Conservation (phyloP, 2,797 vertebrate species). For the Mionectes olivaceus region DNA sequence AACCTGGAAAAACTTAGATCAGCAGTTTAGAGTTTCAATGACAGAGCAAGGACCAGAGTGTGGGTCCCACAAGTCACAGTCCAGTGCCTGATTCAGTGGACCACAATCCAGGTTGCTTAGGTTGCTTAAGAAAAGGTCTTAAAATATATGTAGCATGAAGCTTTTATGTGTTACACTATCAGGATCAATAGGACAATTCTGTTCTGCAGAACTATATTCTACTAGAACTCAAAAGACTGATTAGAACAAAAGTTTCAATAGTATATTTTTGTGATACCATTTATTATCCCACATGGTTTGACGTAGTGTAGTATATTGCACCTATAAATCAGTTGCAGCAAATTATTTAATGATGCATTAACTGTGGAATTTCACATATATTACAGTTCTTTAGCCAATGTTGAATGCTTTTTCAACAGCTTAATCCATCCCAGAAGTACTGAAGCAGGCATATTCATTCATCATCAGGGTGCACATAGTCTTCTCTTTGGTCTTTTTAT, state of each 20-base stretch:
- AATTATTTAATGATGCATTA: constrained; percentile 80
- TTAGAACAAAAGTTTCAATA: constrained; percentile 67
- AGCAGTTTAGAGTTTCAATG: constrained; percentile 22
- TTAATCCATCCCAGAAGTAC: constrained; percentile 73
- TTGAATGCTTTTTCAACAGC: constrained; percentile 69
- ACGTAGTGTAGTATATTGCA: constrained; percentile 67
- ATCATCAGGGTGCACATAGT: constrained; percentile 47
- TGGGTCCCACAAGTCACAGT: neutral
- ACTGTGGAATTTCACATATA: constrained; percentile 71
- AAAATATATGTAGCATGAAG: constrained; percentile 34
- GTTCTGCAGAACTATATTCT: constrained; percentile 22
- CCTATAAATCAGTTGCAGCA: constrained; percentile 73
- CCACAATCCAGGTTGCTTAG: neutral
- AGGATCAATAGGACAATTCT: constrained; percentile 20
- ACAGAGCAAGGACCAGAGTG: constrained; percentile 10
- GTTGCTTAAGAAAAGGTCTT: constrained; percentile 5
- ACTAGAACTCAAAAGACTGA: constrained; percentile 63
- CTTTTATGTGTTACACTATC: constrained; percentile 7
- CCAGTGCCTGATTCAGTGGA: neutral
- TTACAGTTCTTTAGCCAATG: constrained; percentile 67
- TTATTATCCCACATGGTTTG: constrained; percentile 67
- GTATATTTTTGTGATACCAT: constrained; percentile 67
- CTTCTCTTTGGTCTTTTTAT: constrained; percentile 55
- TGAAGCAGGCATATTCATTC: constrained; percentile 54
- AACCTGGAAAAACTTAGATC: neutral